phyloP scores from a whole-genome alignment of 2,888 invertebrate genomes.

The Hermaeophaga mercurialis region DNA sequence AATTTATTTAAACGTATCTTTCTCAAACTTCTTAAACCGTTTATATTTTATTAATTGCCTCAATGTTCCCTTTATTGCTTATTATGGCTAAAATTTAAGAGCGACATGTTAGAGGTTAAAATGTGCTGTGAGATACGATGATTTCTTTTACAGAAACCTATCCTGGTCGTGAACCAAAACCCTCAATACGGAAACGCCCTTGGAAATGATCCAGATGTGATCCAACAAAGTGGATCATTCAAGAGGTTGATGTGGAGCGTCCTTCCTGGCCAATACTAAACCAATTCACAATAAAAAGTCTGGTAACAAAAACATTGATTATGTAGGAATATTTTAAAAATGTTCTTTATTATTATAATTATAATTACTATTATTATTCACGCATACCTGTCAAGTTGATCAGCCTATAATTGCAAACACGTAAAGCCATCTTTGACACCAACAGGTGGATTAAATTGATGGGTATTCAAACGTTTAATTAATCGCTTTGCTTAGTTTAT shows the following conservation, averaged over 20 bases:
- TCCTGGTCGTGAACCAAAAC: slow-evolving; percentile 47
- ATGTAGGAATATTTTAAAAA: slow-evolving; percentile 49
- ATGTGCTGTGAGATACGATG: no score
- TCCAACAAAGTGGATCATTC: slow-evolving; percentile 91
- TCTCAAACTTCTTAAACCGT: no score
- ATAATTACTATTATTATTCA: no score
- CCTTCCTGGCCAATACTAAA: slow-evolving; percentile 70
- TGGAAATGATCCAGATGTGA: slow-evolving; percentile 75
- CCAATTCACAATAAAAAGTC: slow-evolving; percentile 33
- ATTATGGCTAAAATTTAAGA: no score
- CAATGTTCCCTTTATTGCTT: no score
- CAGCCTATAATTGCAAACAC: slow-evolving; percentile 47
- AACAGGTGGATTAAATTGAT: slow-evolving; percentile 45
- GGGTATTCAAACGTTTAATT: slow-evolving; percentile 42
- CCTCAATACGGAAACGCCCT: slow-evolving; percentile 63
- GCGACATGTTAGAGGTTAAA: no score
- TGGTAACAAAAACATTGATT: slow-evolving; percentile 29
- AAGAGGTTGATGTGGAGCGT: slow-evolving; percentile 92
- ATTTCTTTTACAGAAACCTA: slow-evolving; percentile 53
- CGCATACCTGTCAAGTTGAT: slow-evolving; percentile 44
- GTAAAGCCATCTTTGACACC: slow-evolving; percentile 50
- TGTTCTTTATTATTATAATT: slow-evolving; percentile 43
- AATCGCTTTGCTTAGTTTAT: slow-evolving; percentile 29
- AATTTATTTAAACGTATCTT: no score
- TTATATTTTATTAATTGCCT: no score